These are phyloP conservation scores for Drosophila ironensis DNA, from an alignment of 1,140 invertebrate genomes.

Conservation along the genomic window DNA sequence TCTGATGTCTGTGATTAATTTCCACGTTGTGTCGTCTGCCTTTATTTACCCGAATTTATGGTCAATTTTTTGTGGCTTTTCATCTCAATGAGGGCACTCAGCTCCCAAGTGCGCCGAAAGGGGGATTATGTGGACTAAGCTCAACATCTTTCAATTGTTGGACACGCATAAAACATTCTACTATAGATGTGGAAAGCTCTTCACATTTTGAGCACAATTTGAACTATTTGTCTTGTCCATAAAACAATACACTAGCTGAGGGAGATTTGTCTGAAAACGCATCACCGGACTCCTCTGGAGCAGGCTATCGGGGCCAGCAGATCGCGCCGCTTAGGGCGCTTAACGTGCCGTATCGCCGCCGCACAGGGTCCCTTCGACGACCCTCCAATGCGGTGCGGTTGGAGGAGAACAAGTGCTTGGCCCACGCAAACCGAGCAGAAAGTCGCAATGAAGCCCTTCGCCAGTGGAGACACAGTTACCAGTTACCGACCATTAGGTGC, in stretches of 20 bases:
- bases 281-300: too few relatives aligned
- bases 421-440: slow-evolving; percentile 6
- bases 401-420: slow-evolving; percentile 19
- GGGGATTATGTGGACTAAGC: slow-evolving; percentile 1
- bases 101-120: slow-evolving; percentile 9
- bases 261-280: too few relatives aligned
- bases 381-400: not conserved
- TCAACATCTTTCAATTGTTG: too few relatives aligned
- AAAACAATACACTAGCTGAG: too few relatives aligned
- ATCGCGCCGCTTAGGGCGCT: slow-evolving; percentile 59
- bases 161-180: too few relatives aligned
- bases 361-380: not conserved
- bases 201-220: too few relatives aligned
- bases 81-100: slow-evolving; percentile 22
- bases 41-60: slow-evolving; percentile 41
- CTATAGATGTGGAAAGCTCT: too few relatives aligned
- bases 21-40: slow-evolving; percentile 31
- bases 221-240: too few relatives aligned
- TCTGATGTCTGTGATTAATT: slow-evolving; percentile 55
- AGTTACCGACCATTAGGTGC: slow-evolving; percentile 68
- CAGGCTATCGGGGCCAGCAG: not conserved
- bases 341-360: slow-evolving; percentile 53
- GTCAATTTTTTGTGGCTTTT: slow-evolving; percentile 5
- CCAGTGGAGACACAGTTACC: slow-evolving; percentile 22
- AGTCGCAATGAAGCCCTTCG: not conserved